Conservation (phyloP, 2,888 invertebrate genomes). For the Apamea anceps region DNA sequence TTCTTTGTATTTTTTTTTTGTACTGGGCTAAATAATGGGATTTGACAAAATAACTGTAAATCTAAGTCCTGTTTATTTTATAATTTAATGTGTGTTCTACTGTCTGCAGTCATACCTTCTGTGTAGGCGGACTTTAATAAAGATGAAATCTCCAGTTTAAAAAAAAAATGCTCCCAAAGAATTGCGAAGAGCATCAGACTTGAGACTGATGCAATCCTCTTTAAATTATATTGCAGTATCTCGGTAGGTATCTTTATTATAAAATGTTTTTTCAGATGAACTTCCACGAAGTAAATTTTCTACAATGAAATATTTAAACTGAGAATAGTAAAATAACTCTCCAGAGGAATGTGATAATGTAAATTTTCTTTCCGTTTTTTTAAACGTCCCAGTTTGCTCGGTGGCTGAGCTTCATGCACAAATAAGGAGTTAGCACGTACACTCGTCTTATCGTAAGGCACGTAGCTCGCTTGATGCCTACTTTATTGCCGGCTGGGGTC, state of each 20-base stretch:
- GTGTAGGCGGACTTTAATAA: neutral
- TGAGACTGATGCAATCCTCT: constrained; percentile 44
- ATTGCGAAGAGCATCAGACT: constrained; percentile 29
- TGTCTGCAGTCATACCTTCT: neutral
- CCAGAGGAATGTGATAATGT: constrained; percentile 78
- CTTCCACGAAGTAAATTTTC: constrained; percentile 54
- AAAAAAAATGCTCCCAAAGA: constrained; percentile 27
- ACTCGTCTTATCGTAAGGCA: constrained; percentile 79
- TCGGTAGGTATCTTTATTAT: constrained; percentile 44
- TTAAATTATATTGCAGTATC: constrained; percentile 50
- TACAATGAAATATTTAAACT: constrained; percentile 68
- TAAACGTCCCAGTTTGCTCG: constrained; percentile 74
- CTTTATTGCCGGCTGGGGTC: constrained; percentile 82
- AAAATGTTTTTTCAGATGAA: constrained; percentile 56
- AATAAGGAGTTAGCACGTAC: constrained; percentile 80
- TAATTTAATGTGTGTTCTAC: neutral
- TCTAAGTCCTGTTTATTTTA: neutral
- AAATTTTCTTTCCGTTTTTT: constrained; percentile 75
- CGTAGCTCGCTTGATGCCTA: constrained; percentile 83
- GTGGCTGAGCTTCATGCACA: constrained; percentile 72
- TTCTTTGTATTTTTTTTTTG: constrained; percentile 24
- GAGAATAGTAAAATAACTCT: constrained; percentile 72
- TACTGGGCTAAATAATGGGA: neutral
- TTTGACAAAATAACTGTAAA: neutral
- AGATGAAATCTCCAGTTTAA: constrained; percentile 11